These are phyloP conservation scores for Fregetta grallaria DNA, from an alignment of 2,113 vertebrate genomes.

Conservation along the genomic window DNA sequence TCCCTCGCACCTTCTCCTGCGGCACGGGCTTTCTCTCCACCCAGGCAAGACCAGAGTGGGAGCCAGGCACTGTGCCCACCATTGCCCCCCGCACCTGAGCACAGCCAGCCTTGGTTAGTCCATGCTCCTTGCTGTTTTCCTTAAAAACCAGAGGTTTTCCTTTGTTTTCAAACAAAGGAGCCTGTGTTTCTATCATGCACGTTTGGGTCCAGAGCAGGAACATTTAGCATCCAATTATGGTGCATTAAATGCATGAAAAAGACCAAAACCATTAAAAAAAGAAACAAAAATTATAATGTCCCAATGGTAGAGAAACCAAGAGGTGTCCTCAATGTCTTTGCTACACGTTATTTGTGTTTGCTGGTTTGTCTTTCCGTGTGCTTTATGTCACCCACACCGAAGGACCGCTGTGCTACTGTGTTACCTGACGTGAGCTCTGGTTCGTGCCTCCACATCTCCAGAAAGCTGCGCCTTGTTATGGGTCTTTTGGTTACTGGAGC, in stretches of 20 bases:
- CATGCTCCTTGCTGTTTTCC: background rate
- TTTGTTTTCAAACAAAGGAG: background rate
- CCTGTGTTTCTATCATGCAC: background rate
- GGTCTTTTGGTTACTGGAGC: background rate
- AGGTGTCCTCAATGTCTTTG: background rate
- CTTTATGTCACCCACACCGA: background rate
- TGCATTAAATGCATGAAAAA: background rate
- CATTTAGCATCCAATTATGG: background rate
- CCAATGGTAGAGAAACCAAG: background rate
- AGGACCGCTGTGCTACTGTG: accelerated
- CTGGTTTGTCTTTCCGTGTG: background rate
- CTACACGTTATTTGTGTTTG: background rate
- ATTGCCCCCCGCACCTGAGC: background rate
- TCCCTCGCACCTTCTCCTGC: background rate
- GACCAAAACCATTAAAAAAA: background rate
- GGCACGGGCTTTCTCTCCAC: background rate
- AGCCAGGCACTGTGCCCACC: accelerated
- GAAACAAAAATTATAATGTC: background rate
- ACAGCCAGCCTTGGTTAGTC: background rate
- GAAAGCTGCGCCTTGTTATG: background rate
- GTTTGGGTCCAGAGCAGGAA: background rate
- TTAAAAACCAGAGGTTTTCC: background rate
- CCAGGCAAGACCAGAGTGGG: background rate
- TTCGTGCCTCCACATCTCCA: accelerated
- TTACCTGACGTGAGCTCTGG: background rate